Conservation (phyloP, 1,140 invertebrate genomes). For the Aphis gossypii region DNA sequence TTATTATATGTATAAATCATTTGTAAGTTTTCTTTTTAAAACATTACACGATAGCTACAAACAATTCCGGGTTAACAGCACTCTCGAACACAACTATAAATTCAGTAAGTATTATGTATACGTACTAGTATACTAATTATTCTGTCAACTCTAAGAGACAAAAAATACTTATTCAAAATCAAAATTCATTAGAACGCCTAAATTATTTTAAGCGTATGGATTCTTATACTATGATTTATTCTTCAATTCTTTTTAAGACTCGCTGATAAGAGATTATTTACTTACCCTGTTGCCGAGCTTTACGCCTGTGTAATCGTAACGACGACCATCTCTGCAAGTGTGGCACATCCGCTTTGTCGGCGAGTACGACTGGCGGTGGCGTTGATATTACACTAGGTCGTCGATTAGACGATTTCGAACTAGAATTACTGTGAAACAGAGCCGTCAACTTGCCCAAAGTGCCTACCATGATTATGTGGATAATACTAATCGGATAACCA, state of each 20-base stretch:
- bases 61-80: not conserved
- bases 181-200: not conserved
- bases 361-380: constrained; percentile 21
- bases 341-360: constrained; percentile 37
- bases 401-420: constrained; percentile 13
- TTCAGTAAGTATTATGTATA: not conserved
- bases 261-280: not conserved
- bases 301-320: constrained; percentile 49
- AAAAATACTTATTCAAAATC: not conserved
- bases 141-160: too few relatives aligned
- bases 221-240: not conserved
- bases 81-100: not conserved
- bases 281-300: constrained; percentile 49
- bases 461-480: constrained; percentile 32
- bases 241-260: not conserved
- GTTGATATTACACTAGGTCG: constrained; percentile 35
- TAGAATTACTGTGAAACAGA: constrained; percentile 32
- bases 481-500: not conserved
- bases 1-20: not conserved
- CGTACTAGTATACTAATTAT: too few relatives aligned
- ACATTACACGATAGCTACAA: not conserved
- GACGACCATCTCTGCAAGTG: constrained; percentile 44
- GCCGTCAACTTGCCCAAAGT: constrained; percentile 46
- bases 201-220: not conserved
- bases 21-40: constrained; percentile 12